Evolutionary conservation across 2,888 invertebrate species (phyloP).

Genomic region (Drosophila tanythrix): DNA sequence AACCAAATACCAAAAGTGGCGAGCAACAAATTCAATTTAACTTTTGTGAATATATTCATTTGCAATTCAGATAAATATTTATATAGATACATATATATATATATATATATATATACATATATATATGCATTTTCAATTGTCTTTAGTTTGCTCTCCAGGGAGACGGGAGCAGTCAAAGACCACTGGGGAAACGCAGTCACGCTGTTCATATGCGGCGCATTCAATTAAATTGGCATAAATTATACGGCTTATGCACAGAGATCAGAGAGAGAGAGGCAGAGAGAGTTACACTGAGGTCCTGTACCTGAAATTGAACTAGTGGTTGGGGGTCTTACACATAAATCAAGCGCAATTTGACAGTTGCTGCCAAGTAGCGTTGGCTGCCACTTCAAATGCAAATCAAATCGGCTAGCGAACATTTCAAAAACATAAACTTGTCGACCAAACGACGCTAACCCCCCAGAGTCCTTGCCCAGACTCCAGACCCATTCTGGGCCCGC

Average conservation of each 20-base stretch:
- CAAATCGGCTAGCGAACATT: slow-evolving; percentile 51
- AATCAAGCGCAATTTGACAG: slow-evolving; percentile 68
- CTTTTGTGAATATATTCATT: slow-evolving; percentile 69
- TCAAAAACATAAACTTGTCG: slow-evolving; percentile 62
- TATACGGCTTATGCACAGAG: slow-evolving; percentile 57
- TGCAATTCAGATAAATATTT: slow-evolving; percentile 57
- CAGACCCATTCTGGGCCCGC: neutral
- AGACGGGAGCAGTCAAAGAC: neutral
- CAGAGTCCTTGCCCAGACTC: slow-evolving; percentile 13
- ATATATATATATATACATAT: neutral
- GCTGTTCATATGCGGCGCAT: slow-evolving; percentile 55
- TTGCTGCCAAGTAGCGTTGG: slow-evolving; percentile 39
- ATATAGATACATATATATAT: neutral
- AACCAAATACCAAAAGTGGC: slow-evolving; percentile 42
- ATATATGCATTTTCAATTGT: slow-evolving; percentile 67
- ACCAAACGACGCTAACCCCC: slow-evolving; percentile 21
- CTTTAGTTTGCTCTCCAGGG: slow-evolving; percentile 37
- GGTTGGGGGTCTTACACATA: slow-evolving; percentile 39
- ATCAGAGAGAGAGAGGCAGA: slow-evolving; percentile 27
- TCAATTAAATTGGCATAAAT: slow-evolving; percentile 81
- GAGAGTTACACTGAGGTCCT: slow-evolving; percentile 13
- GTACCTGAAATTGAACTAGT: slow-evolving; percentile 13
- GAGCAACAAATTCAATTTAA: slow-evolving; percentile 74
- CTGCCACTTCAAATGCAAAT: slow-evolving; percentile 70
- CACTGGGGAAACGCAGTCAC: slow-evolving; percentile 8